A percentile compares a stretch with the other conserved stretches of the same genome.
These are phyloP conservation scores for Nomada fabriciana DNA, from an alignment of 2,888 invertebrate species.

Conservation along the genomic window DNA sequence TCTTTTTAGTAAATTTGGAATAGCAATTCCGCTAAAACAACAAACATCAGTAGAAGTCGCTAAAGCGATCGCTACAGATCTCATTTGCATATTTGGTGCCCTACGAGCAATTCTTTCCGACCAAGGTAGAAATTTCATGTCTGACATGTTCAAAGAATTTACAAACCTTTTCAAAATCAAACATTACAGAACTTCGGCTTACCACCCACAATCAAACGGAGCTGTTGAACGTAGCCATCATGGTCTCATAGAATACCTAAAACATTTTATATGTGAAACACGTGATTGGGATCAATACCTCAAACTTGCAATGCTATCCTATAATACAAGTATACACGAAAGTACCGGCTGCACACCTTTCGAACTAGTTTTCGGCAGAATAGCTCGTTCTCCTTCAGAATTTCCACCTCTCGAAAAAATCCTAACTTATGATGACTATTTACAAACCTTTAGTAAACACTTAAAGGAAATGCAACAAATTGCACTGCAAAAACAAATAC, in stretches of 20 bases:
- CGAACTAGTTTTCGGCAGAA: no score
- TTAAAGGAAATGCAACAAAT: neutral
- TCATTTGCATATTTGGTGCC: conserved; percentile 33
- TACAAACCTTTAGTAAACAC: neutral
- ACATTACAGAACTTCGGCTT: no score
- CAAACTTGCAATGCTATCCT: no score
- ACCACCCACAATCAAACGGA: no score
- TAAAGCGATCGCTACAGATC: conserved; percentile 10
- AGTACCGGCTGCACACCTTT: no score
- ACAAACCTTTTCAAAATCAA: no score
- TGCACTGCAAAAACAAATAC: neutral
- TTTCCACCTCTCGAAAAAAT: neutral
- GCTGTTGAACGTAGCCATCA: no score
- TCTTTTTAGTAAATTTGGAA: conserved; percentile 22
- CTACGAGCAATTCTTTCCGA: conserved; percentile 32
- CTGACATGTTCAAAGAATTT: no score
- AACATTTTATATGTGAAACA: no score
- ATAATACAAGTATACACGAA: no score
- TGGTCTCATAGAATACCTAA: no score
- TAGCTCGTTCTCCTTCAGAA: neutral
- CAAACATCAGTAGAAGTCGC: neutral
- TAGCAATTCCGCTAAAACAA: conserved; percentile 15
- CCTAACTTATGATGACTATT: neutral
- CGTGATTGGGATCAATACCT: no score
- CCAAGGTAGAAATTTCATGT: conserved; percentile 20